Evolutionary conservation across 2,113 vertebrate species (phyloP).

Genomic region (Dryoscopus gambensis): DNA sequence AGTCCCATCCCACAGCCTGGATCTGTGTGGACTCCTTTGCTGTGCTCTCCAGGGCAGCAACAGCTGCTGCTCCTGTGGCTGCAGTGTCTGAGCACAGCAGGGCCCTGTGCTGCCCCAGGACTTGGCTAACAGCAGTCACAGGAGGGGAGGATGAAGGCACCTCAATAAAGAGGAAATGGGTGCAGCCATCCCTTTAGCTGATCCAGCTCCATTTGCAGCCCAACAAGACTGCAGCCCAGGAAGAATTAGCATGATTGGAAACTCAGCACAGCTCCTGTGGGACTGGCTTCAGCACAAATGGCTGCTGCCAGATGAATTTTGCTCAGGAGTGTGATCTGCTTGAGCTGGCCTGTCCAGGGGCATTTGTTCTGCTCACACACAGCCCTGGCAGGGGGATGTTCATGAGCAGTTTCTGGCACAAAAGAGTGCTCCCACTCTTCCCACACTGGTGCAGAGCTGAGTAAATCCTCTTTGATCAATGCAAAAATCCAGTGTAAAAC

Average conservation of each 20-base stretch:
- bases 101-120: background rate
- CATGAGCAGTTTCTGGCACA: background rate
- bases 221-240: fast-evolving
- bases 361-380: background rate
- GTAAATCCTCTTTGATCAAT: slow-evolving; percentile 5
- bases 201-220: background rate
- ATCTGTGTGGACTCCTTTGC: background rate
- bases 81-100: background rate
- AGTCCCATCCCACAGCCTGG: background rate
- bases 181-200: background rate
- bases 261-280: background rate
- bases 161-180: background rate
- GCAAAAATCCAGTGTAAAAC: slow-evolving; percentile 27
- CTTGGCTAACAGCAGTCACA: background rate
- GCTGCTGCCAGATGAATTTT: background rate
- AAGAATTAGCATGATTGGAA: background rate
- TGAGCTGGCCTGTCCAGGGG: background rate
- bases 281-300: background rate
- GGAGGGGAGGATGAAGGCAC: background rate
- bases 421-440: background rate
- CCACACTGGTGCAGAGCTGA: background rate
- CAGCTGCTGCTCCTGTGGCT: background rate
- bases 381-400: background rate
- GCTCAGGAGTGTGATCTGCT: background rate
- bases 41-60: background rate